Evolutionary conservation across 1,140 invertebrate species (phyloP), one percentile per base, ranked within the genome.

Genomic region (Tribolium madens): DNA sequence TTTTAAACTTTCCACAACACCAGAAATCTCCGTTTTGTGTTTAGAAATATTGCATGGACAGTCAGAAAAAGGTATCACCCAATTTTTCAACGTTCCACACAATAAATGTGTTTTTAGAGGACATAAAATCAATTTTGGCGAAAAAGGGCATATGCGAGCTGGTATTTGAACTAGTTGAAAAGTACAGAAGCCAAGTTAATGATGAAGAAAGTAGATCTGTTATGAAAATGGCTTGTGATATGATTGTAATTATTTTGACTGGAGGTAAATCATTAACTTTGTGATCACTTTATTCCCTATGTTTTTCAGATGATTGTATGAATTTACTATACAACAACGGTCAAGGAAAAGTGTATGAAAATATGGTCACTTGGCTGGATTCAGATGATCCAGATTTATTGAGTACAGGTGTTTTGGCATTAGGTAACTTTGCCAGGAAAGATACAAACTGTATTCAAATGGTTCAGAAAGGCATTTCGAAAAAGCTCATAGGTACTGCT

Each of bases 361-460:
- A 88, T 6, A 90, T 94, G 84, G 87, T 95, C 14, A 88, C 90
- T 13, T 97, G 95, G 95, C 85, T 97, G 72, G 89, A 93, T 53
- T 91, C 91, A 0, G 84, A 87, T 7, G 91, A 94, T 82, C 90
- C 92, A 74, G 92, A 95, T 86, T 86, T 97, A 6, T 88, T 94
- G 80, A 91, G 92, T 13, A 93, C 95, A 21, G 94, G 93, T 0
- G 92, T 95, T 6, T 88, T 97, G 50, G 94, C 95, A 1, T 90
- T 96, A 81, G 95, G 94, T 1, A 97, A 97, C 87, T 97, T 97
- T 88, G 95, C 95, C 1, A 87, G 95, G 48, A 93, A 92, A 83
- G 95, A 97, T 86, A 89, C 90, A 14, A 93, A 96, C 83, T 96
- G 96, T 84, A 90, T 92, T 31, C 88, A 92, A 74, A 94, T 97